phyloP scores from a whole-genome alignment of 2,888 invertebrate genomes.

The Tricholauxania praeusta region DNA sequence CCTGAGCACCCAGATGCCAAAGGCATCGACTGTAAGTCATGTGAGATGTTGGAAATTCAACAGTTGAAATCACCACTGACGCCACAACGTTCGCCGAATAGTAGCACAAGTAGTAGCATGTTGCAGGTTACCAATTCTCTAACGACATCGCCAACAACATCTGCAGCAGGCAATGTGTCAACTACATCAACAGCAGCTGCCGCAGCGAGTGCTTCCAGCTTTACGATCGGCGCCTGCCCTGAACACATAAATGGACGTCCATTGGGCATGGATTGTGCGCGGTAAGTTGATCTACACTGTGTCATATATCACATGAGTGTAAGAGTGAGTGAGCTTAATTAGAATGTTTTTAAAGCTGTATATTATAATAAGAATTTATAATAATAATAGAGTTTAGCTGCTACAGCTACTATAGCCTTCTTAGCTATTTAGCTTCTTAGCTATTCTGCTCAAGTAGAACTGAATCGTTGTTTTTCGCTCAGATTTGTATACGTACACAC shows the following conservation, averaged over 20 bases:
- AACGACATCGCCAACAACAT: slow-evolving; percentile 41
- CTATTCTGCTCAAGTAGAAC: too few species aligned
- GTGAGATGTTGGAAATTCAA: slow-evolving; percentile 63
- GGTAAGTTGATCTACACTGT: slow-evolving; percentile 55
- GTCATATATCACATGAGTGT: too few species aligned
- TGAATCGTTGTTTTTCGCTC: too few species aligned
- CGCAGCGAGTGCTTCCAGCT: slow-evolving; percentile 54
- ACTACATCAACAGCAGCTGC: slow-evolving; percentile 40
- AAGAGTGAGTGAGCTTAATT: too few species aligned
- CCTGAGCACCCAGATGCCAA: slow-evolving; percentile 63
- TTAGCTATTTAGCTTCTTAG: too few species aligned
- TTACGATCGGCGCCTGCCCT: slow-evolving; percentile 93
- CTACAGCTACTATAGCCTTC: too few species aligned
- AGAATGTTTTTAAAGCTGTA: too few species aligned
- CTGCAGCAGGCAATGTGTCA: not conserved
- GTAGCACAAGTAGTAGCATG: slow-evolving; percentile 42
- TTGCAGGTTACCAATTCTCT: slow-evolving; percentile 37
- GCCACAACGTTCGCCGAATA: slow-evolving; percentile 47
- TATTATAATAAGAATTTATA: too few species aligned
- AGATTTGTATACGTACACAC: too few species aligned
- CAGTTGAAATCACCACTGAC: slow-evolving; percentile 49
- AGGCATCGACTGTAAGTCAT: slow-evolving; percentile 65
- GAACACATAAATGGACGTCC: slow-evolving; percentile 95
- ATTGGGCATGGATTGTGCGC: slow-evolving; percentile 91
- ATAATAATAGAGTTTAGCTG: too few species aligned